phyloP scores from a whole-genome alignment of 2,797 vertebrate species.

The Synanceia verrucosa region DNA sequence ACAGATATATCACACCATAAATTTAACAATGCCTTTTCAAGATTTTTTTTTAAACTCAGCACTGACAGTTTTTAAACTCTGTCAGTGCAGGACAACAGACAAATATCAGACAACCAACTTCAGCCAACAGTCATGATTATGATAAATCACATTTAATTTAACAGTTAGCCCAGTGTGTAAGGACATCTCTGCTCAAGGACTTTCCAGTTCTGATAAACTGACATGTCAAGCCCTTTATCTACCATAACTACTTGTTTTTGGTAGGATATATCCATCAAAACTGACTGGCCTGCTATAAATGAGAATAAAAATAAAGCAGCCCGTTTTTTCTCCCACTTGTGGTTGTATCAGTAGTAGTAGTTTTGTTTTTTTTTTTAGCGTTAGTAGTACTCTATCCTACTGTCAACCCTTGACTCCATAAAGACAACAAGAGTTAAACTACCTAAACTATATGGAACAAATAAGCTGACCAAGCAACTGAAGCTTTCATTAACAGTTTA shows the following conservation, averaged over 20 bases:
- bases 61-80: too few species aligned
- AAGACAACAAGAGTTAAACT: not conserved
- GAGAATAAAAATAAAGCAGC: not conserved
- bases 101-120: not conserved
- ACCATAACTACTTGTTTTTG: not conserved
- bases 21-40: too few species aligned
- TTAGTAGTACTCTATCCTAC: too few species aligned
- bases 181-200: not conserved
- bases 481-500: not conserved
- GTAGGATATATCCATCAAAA: not conserved
- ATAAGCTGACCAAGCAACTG: not conserved
- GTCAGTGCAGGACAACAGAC: not conserved
- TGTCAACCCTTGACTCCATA: not conserved
- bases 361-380: too few species aligned
- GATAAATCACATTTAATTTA: not conserved
- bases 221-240: not conserved
- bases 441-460: too few species aligned
- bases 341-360: too few species aligned
- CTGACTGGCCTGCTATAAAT: not conserved
- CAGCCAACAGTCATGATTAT: not conserved
- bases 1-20: not conserved
- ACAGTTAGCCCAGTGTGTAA: not conserved
- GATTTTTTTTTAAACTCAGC: too few species aligned
- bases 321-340: not conserved
- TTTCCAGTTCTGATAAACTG: not conserved